Evolutionary conservation across 2,888 invertebrate species (phyloP).

Genomic region (Platynereis dumerilii): DNA sequence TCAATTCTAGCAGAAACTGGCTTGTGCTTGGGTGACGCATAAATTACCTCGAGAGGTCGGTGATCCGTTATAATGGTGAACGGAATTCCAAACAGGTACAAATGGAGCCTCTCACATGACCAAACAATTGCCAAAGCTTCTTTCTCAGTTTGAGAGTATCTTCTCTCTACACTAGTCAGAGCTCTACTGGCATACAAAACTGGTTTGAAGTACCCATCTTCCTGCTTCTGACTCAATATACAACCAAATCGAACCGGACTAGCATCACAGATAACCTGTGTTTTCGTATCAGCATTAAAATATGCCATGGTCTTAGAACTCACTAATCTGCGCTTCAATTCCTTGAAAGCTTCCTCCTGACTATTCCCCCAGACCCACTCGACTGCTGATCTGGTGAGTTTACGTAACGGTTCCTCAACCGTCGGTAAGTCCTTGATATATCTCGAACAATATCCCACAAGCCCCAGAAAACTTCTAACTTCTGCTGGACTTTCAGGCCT

Average conservation of each 20-base stretch:
- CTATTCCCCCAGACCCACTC: background rate
- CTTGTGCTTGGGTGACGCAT: slow-evolving; percentile 29
- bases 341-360: background rate
- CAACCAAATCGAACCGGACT: slow-evolving; percentile 30
- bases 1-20: slow-evolving; percentile 37
- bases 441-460: slow-evolving; percentile 17
- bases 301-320: background rate
- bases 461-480: slow-evolving; percentile 41
- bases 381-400: background rate
- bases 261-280: slow-evolving; percentile 30
- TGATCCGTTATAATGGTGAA: slow-evolving; percentile 35
- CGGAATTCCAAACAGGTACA: slow-evolving; percentile 26
- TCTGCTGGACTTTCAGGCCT: slow-evolving; percentile 37
- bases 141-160: slow-evolving; percentile 35
- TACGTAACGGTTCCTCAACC: background rate
- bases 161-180: slow-evolving; percentile 28
- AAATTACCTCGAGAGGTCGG: slow-evolving; percentile 25
- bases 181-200: slow-evolving; percentile 27
- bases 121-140: slow-evolving; percentile 35
- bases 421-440: background rate
- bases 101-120: slow-evolving; percentile 30
- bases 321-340: slow-evolving; percentile 5
- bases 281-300: background rate
- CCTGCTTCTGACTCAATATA: slow-evolving; percentile 26
- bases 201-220: slow-evolving; percentile 13